phyloP scores from a whole-genome alignment of 2,888 invertebrate genomes.

The Drosophila pseudotalamancana region DNA sequence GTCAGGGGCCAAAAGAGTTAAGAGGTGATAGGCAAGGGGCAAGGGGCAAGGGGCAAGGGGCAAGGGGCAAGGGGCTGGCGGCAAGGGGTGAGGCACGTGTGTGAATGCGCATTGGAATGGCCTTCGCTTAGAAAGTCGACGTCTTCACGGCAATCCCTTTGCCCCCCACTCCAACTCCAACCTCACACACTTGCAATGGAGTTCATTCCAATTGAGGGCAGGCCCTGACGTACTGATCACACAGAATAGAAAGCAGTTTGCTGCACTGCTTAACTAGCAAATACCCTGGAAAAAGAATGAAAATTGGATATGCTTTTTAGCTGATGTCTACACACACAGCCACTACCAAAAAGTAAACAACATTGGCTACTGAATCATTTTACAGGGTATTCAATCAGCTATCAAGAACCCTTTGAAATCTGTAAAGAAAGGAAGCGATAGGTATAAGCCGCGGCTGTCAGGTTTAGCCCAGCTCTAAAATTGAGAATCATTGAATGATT shows the following conservation, averaged over 20 bases:
- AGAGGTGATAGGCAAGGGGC: too few relatives aligned
- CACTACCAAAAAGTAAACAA: too few relatives aligned
- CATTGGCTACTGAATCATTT: background rate
- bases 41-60: slow-evolving; percentile 25
- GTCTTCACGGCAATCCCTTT: slow-evolving; percentile 1
- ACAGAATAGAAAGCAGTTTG: background rate
- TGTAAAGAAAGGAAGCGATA: background rate
- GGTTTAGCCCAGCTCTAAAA: slow-evolving; percentile 1
- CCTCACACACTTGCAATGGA: background rate
- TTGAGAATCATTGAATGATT: slow-evolving; percentile 31
- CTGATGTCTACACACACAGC: too few relatives aligned
- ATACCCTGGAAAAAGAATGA: too few relatives aligned
- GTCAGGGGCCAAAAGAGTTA: slow-evolving; percentile 10
- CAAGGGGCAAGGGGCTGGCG: slow-evolving; percentile 21
- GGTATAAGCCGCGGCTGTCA: background rate
- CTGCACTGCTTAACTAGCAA: background rate
- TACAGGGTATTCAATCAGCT: slow-evolving; percentile 1
- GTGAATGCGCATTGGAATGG: slow-evolving; percentile 26
- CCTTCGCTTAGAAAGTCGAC: slow-evolving; percentile 22
- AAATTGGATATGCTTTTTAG: too few relatives aligned
- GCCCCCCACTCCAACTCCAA: accelerated
- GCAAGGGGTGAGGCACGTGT: slow-evolving; percentile 24
- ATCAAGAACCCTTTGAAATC: too few relatives aligned
- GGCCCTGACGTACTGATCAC: slow-evolving; percentile 2
- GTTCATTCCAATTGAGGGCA: slow-evolving; percentile 8